A percentile compares a stretch with the other conserved stretches of the same genome.
Conservation (phyloP, 1,140 invertebrate species). For the Coenobita brevimanus region DNA sequence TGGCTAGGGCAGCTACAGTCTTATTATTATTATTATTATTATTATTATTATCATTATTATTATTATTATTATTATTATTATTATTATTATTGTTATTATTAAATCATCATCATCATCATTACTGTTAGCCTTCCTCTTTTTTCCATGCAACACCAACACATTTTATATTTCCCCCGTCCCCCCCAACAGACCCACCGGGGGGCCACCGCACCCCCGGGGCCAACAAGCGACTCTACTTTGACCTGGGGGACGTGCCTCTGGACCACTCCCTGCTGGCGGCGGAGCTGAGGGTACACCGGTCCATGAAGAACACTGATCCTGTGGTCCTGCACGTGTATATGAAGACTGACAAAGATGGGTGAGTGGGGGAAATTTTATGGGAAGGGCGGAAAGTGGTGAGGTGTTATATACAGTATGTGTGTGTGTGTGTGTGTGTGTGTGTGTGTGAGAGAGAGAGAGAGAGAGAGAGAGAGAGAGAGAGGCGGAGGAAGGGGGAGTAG, state of each 20-base stretch:
- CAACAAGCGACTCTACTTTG: conserved; percentile 86
- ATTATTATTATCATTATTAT: too few relatives aligned
- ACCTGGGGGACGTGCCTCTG: conserved; percentile 86
- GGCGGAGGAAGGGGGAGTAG: not conserved
- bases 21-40: too few relatives aligned
- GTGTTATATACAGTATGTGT: not conserved
- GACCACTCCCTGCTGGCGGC: conserved; percentile 87
- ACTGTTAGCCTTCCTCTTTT: too few relatives aligned
- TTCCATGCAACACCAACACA: too few relatives aligned
- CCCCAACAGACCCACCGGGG: conserved; percentile 59
- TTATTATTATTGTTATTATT: too few relatives aligned
- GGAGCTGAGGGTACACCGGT: conserved; percentile 88
- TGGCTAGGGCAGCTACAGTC: too few relatives aligned
- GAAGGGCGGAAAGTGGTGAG: not conserved
- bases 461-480: not conserved
- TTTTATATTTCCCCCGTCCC: not conserved
- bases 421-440: not conserved
- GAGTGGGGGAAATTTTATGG: too few relatives aligned
- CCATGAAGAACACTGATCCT: conserved; percentile 70
- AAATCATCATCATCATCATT: too few relatives aligned
- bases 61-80: too few relatives aligned
- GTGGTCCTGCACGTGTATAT: conserved; percentile 52
- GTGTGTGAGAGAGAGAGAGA: not conserved
- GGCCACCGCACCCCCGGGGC: conserved; percentile 79
- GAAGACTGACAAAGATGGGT: conserved; percentile 51